These are phyloP conservation scores for Tortrix viridana DNA, from an alignment of 2,888 invertebrate genomes.

Conservation along the genomic window DNA sequence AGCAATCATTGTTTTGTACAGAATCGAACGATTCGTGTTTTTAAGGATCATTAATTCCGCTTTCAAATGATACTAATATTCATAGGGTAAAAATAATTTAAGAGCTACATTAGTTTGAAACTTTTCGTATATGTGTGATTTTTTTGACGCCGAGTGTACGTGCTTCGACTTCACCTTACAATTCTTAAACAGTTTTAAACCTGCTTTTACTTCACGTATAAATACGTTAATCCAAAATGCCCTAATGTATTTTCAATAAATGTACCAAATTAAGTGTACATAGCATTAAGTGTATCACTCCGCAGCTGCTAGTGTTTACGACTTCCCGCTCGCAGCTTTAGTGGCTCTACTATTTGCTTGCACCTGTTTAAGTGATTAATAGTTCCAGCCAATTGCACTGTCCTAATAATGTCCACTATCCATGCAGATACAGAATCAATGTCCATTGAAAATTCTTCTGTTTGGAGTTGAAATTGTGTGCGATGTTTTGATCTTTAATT, in stretches of 20 bases:
- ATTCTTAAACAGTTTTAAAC: background rate
- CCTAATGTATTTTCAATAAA: conserved; percentile 53
- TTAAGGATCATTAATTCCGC: no score
- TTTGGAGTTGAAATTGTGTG: no score
- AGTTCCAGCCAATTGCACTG: conserved; percentile 61
- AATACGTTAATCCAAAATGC: conserved; percentile 28
- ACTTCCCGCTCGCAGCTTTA: conserved; percentile 74
- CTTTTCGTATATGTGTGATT: no score
- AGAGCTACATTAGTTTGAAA: no score
- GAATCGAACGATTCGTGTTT: no score
- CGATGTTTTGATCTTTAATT: no score
- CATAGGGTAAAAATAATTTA: no score
- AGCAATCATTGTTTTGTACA: no score
- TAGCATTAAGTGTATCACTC: conserved; percentile 52
- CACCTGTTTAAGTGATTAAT: conserved; percentile 79
- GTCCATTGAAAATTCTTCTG: background rate
- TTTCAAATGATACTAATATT: no score
- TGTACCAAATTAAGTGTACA: conserved; percentile 59
- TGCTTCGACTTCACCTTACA: no score
- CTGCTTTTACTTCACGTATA: background rate
- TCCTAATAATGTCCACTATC: conserved; percentile 65
- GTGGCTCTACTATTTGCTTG: conserved; percentile 55
- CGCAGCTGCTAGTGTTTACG: conserved; percentile 75
- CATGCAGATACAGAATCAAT: conserved; percentile 37
- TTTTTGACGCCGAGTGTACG: no score